These are phyloP conservation scores for Triplophysa siluroides DNA, from an alignment of 2,113 vertebrate genomes.

Conservation along the genomic window DNA sequence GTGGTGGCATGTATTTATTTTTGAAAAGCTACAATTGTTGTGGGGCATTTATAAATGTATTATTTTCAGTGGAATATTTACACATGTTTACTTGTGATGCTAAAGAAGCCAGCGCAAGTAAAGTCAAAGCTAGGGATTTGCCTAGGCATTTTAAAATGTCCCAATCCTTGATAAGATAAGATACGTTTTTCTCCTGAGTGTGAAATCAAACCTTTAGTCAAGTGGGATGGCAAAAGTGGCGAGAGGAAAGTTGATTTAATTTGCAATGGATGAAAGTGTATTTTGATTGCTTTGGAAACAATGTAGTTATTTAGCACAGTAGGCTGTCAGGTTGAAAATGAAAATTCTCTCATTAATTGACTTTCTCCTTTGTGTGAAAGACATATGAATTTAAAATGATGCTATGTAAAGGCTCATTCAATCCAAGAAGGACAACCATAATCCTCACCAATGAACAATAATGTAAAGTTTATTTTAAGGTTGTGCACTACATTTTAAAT, in stretches of 20 bases:
- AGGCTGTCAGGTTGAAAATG: neutral
- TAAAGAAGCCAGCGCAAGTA: neutral
- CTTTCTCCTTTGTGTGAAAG: too few species aligned
- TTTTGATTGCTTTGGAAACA: slow-evolving; percentile 15
- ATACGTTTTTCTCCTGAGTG: neutral
- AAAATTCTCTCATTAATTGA: too few species aligned
- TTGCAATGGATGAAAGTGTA: slow-evolving; percentile 20
- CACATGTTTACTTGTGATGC: neutral
- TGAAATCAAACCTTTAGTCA: slow-evolving; percentile 31
- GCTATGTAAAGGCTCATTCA: too few species aligned
- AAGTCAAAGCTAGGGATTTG: slow-evolving; percentile 15
- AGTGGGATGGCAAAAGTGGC: slow-evolving; percentile 27
- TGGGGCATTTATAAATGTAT: neutral
- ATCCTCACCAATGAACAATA: too few species aligned
- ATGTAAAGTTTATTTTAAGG: too few species aligned
- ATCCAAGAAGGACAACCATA: too few species aligned
- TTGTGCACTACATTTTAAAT: too few species aligned
- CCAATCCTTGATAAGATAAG: slow-evolving; percentile 30
- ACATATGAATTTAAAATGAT: too few species aligned
- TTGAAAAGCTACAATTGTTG: neutral
- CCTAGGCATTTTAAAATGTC: slow-evolving; percentile 17
- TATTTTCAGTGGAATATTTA: neutral
- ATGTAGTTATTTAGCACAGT: neutral
- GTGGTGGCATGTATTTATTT: slow-evolving; percentile 24
- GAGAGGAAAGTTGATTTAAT: slow-evolving; percentile 32